Evolutionary conservation across 2,888 invertebrate genomes (phyloP).

Genomic region (Diplazon laetatorius): DNA sequence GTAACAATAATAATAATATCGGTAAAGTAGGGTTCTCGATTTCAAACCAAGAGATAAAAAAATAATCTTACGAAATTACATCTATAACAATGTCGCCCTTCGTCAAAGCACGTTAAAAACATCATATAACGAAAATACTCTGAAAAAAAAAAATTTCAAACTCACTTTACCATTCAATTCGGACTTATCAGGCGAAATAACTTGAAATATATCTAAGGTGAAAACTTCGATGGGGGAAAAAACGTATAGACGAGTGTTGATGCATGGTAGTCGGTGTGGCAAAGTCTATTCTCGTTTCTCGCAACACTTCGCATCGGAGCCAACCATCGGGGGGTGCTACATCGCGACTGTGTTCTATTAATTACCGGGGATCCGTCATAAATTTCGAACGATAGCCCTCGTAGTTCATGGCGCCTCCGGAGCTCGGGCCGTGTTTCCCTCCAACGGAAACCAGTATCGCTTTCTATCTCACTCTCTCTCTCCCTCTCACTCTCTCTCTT

Average conservation of each 20-base stretch:
- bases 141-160: too few species aligned
- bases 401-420: constrained; percentile 40
- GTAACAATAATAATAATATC: too few species aligned
- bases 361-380: constrained; percentile 77
- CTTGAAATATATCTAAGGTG: too few species aligned
- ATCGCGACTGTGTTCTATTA: constrained; percentile 71
- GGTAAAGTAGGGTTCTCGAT: too few species aligned
- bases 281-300: background rate
- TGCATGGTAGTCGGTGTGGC: background rate
- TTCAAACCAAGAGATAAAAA: too few species aligned
- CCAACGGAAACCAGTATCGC: constrained; percentile 1
- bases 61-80: too few species aligned
- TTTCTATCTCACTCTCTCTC: constrained; percentile 5
- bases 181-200: too few species aligned
- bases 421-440: constrained; percentile 16
- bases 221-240: too few species aligned
- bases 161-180: too few species aligned
- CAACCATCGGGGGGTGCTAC: constrained; percentile 1
- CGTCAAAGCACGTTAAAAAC: too few species aligned
- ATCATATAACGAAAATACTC: too few species aligned
- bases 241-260: background rate
- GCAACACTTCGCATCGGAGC: constrained; percentile 19
- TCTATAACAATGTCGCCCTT: too few species aligned
- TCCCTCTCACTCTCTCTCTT: background rate
- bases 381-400: constrained; percentile 71